Conservation (phyloP, 2,888 invertebrate genomes). For the Fragum sueziense region DNA sequence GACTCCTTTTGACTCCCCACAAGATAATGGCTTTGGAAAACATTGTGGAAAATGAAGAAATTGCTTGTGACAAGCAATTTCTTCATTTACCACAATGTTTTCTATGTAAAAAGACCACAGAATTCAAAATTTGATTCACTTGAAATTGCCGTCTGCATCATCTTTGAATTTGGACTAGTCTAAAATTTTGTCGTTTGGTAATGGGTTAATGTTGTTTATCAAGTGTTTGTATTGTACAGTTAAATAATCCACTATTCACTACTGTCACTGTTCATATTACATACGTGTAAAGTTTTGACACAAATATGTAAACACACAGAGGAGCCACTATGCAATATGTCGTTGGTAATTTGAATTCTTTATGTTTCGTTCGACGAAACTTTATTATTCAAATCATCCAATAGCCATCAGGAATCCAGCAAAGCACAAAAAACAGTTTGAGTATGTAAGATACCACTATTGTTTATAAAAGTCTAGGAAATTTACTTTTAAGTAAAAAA, state of each 20-base stretch:
- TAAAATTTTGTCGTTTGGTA: too few relatives aligned
- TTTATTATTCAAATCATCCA: background rate
- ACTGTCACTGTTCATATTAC: background rate
- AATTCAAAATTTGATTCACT: too few relatives aligned
- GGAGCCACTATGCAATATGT: slow-evolving; percentile 10
- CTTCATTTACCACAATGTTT: too few relatives aligned
- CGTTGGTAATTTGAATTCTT: background rate
- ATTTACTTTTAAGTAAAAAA: background rate
- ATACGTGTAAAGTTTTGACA: too few relatives aligned
- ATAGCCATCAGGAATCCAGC: slow-evolving; percentile 3
- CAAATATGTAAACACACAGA: background rate
- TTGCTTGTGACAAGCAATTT: background rate
- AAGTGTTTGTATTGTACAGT: background rate
- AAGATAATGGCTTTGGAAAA: too few relatives aligned
- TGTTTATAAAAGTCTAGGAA: background rate
- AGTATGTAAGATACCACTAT: too few relatives aligned
- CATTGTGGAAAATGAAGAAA: too few relatives aligned
- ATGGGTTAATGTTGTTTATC: too few relatives aligned
- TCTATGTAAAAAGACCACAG: too few relatives aligned
- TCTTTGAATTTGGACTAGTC: too few relatives aligned
- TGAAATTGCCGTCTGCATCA: too few relatives aligned
- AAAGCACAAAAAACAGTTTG: background rate
- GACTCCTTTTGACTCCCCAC: too few relatives aligned
- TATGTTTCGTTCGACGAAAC: slow-evolving; percentile 4
- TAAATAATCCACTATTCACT: slow-evolving; percentile 3